These are phyloP conservation scores for Diplolepis rosae DNA, from an alignment of 2,888 invertebrate genomes.

Conservation along the genomic window DNA sequence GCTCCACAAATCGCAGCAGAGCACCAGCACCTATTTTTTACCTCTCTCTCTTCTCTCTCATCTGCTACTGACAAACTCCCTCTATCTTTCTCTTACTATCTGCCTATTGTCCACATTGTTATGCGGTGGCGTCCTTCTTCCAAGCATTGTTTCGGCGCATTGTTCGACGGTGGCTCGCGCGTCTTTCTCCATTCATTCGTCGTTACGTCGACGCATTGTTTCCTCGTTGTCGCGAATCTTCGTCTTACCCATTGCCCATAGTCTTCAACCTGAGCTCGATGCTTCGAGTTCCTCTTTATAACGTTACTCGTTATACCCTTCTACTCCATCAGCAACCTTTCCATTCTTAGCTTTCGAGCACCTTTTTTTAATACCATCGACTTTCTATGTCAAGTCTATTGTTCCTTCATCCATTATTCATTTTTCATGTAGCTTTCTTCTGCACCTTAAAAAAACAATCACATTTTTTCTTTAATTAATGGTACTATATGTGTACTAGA, in stretches of 20 bases:
- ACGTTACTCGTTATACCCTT: conserved; percentile 33
- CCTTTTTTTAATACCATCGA: conserved; percentile 34
- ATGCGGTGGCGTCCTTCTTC: conserved; percentile 62
- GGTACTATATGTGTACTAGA: no score
- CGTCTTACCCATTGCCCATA: conserved; percentile 34
- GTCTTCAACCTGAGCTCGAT: background rate
- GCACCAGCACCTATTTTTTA: conserved; percentile 15
- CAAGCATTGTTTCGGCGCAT: conserved; percentile 67
- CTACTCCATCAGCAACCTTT: conserved; percentile 31
- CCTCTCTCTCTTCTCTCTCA: background rate
- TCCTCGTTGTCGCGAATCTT: conserved; percentile 54
- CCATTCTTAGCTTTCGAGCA: conserved; percentile 32
- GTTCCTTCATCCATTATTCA: background rate
- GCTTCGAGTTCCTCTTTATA: conserved; percentile 12
- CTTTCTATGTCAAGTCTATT: background rate
- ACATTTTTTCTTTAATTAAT: no score
- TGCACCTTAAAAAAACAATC: background rate
- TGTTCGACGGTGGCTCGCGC: conserved; percentile 63
- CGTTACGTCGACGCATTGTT: conserved; percentile 65
- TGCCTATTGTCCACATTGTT: conserved; percentile 69
- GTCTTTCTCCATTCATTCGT: conserved; percentile 55
- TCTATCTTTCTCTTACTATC: conserved; percentile 57
- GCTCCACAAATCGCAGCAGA: conserved; percentile 27
- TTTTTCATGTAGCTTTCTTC: background rate
- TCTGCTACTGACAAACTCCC: conserved; percentile 27